A percentile compares a stretch with the other conserved stretches of the same genome.
Evolutionary conservation across 2,113 vertebrate genomes (phyloP).

Genomic region (Triplophysa tibetana): DNA sequence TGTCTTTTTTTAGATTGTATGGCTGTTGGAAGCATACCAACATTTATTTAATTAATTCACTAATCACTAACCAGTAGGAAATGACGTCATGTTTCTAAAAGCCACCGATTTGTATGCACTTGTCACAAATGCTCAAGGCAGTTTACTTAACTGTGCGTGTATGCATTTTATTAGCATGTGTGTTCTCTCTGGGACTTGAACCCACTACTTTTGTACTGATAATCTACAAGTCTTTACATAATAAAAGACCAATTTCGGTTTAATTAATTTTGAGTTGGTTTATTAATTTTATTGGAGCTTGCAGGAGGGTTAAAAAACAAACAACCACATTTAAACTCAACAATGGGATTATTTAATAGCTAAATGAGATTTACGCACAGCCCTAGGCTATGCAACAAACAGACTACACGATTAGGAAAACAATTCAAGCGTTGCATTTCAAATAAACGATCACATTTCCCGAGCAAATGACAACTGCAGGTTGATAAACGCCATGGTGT

Average conservation of each 20-base stretch:
- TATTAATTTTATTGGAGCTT: neutral
- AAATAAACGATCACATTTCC: constrained; percentile 7
- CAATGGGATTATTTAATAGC: neutral
- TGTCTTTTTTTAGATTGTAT: constrained; percentile 31
- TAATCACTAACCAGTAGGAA: constrained; percentile 10
- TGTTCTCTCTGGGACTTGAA: too few species aligned
- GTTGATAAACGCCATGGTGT: constrained; percentile 48
- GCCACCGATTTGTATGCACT: neutral
- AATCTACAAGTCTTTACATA: neutral
- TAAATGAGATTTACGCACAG: neutral
- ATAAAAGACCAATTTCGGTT: neutral
- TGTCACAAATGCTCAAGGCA: too few species aligned
- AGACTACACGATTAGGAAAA: neutral
- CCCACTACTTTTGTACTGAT: too few species aligned
- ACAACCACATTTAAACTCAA: neutral
- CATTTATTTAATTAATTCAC: constrained; percentile 35
- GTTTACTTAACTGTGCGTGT: too few species aligned
- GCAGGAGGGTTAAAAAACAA: neutral
- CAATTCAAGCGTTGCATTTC: neutral
- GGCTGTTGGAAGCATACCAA: constrained; percentile 17
- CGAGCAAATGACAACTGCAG: constrained; percentile 24
- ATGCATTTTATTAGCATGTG: too few species aligned
- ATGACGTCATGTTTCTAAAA: constrained; percentile 25
- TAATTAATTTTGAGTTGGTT: neutral
- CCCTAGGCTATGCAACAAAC: neutral